Evolutionary conservation across 2,797 vertebrate genomes (phyloP), one percentile per base, ranked within the genome.

Genomic region (Dicrostonyx torquatus): DNA sequence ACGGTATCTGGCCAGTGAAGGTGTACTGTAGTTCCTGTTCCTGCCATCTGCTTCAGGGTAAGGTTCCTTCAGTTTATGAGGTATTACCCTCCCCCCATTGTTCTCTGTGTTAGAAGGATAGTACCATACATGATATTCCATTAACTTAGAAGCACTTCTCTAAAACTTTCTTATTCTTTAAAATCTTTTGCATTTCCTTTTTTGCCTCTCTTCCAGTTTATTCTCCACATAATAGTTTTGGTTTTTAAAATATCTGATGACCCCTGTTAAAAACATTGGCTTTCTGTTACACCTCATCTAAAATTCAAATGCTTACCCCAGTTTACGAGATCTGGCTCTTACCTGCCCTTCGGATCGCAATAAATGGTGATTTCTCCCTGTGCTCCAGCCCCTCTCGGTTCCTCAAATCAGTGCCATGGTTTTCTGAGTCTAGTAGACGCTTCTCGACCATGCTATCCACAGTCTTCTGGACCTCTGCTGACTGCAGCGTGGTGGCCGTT

Each of bases 231-330:
- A 68, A 66, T 68, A 90, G 43, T 80, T 62, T 88, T 29, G 34
- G 26, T 26, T 77, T 89, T 92, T 94, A 84, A 77, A 87, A 50
- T 91, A 58, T 68, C 76, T 60, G n/a, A 26, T 82, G 7, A 13
- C 22, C 40, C 43, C 60, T 95, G n/a, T n/a, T 87, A 37, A 53
- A 72, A 80, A 60, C 14, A 60, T 43, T 60, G 34, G 12, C 80
- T 87, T 89, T 78, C 68, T 31, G 0, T 68, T 77, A 73, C 0
- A 64, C 10, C 55, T 93, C 58, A 31, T 40, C 40, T 82, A 53
- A 87, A 72, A 80, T 66, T 62, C 87, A 62, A 4, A 37, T 89
- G 31, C 24, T 95, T 48, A 9, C n/a, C 10, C 45, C 73, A n/a
- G 43, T 70, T 88, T 76, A 0, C 8, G 9, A 48, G 80, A 43